phyloP scores from a whole-genome alignment of 1,140 invertebrate species.

The Ericerus pela region DNA sequence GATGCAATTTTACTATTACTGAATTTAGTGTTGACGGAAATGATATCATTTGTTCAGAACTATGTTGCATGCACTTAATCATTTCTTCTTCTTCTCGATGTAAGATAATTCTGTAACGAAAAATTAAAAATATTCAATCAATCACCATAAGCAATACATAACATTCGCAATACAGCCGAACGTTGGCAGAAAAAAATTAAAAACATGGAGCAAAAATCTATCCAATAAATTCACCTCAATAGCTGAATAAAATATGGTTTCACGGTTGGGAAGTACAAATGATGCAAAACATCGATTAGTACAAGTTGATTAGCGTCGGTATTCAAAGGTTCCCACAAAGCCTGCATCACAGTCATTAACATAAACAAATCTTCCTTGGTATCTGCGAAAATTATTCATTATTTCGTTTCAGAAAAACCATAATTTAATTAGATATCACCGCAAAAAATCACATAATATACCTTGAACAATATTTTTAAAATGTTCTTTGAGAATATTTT shows the following conservation, averaged over 20 bases:
- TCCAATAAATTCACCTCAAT: background rate
- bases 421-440: too few species aligned
- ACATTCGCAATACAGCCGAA: too few species aligned
- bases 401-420: too few species aligned
- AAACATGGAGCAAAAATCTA: too few species aligned
- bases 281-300: background rate
- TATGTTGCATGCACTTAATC: background rate
- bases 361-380: conserved; percentile 2
- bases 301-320: background rate
- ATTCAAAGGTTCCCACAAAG: background rate
- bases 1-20: background rate
- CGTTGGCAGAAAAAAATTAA: too few species aligned
- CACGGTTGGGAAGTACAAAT: conserved; percentile 1
- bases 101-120: background rate
- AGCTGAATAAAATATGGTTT: background rate
- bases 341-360: background rate
- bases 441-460: background rate
- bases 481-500: background rate
- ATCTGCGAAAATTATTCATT: background rate
- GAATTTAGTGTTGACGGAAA: background rate
- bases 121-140: background rate
- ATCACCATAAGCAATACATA: too few species aligned
- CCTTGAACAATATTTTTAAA: conserved; percentile 3
- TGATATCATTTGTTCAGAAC: background rate
- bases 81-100: background rate